phyloP scores from a whole-genome alignment of 2,113 vertebrate species.

The Sula dactylatra region DNA sequence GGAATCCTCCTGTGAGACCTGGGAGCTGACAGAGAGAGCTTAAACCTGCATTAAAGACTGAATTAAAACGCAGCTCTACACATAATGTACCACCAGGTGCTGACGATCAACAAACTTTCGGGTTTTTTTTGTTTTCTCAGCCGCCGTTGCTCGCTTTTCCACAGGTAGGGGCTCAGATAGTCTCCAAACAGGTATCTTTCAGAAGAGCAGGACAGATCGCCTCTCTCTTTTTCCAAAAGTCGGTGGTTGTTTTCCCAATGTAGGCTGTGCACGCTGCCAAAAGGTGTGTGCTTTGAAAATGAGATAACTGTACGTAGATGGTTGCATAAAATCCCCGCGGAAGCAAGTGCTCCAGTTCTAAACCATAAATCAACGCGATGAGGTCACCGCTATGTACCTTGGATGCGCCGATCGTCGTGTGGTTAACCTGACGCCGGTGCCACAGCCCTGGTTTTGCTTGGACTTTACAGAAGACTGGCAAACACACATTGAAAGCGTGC shows the following conservation, averaged over 20 bases:
- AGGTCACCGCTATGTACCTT: neutral
- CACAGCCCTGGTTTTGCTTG: rapidly evolving
- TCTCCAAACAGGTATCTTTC: rapidly evolving
- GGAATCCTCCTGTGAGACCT: neutral
- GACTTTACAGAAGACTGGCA: rapidly evolving
- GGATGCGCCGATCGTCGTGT: rapidly evolving
- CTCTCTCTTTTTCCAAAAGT: neutral
- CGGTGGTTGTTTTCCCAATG: rapidly evolving
- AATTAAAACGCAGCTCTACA: rapidly evolving
- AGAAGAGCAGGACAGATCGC: rapidly evolving
- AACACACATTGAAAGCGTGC: rapidly evolving
- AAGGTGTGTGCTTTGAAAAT: neutral
- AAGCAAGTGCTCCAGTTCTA: neutral
- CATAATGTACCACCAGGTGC: rapidly evolving
- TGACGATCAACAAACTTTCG: rapidly evolving
- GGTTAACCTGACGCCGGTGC: neutral
- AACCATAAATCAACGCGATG: rapidly evolving
- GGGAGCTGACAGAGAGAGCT: neutral
- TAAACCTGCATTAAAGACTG: no score
- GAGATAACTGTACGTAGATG: neutral
- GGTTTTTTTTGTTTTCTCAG: neutral
- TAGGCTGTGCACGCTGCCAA: neutral
- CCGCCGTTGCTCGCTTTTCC: rapidly evolving
- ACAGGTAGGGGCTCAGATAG: neutral
- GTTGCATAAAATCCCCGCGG: neutral